Evolutionary conservation across 2,888 invertebrate genomes (phyloP).

Genomic region (Enchytraeus crypticus): DNA sequence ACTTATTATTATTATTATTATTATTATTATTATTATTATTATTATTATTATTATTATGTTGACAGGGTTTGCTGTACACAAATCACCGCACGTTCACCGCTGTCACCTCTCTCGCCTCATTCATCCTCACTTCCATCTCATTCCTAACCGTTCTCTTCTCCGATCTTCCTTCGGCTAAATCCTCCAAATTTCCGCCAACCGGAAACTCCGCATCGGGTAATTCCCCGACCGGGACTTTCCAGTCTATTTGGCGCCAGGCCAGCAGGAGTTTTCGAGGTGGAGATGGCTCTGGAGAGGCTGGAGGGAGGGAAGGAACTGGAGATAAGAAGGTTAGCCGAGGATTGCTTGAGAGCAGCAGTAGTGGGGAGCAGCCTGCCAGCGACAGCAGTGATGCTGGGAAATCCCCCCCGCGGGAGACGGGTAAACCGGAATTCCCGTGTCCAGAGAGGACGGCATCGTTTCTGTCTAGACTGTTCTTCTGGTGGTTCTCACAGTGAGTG

Average conservation of each 20-base stretch:
- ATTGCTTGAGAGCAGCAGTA: not conserved
- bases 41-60: no score
- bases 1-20: no score
- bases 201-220: not conserved
- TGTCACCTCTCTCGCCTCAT: no score
- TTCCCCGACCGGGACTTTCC: not conserved
- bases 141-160: constrained; percentile 4
- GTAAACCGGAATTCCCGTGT: constrained; percentile 7
- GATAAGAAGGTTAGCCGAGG: no score
- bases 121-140: not conserved
- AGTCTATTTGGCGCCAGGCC: not conserved
- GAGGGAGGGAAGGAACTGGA: no score
- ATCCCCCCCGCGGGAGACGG: no score
- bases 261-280: not conserved
- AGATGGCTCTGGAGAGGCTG: not conserved
- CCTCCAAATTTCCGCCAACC: not conserved
- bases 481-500: constrained; percentile 23
- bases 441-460: constrained; percentile 18
- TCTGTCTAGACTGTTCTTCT: constrained; percentile 17
- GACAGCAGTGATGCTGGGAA: not conserved
- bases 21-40: no score
- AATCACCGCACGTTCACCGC: no score
- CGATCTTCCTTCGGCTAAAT: not conserved
- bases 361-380: not conserved
- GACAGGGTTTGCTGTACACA: no score